phyloP scores from a whole-genome alignment of 2,113 vertebrate species.

The Clarias macrocephalus region DNA sequence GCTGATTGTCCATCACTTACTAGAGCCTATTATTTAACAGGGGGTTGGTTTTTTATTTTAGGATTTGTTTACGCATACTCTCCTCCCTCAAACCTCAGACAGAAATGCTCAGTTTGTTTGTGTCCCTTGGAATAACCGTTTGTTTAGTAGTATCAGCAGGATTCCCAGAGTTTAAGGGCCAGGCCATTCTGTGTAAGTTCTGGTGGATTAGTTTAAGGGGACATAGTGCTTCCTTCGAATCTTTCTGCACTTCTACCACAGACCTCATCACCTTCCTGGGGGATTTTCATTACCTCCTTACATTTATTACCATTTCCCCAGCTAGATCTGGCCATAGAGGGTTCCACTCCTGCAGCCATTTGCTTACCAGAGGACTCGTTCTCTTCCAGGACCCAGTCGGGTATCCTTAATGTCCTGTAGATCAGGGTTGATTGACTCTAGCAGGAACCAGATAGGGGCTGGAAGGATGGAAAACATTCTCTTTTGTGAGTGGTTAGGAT shows the following conservation, averaged over 20 bases:
- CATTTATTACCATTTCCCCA: not conserved
- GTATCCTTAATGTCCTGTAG: constrained; percentile 35
- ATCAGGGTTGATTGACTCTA: constrained; percentile 37
- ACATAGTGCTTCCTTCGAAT: constrained; percentile 33
- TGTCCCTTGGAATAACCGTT: not conserved
- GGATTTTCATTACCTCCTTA: constrained; percentile 40
- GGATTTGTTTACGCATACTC: not conserved
- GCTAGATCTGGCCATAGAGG: constrained; percentile 33
- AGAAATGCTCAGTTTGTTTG: not conserved
- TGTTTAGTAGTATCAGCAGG: constrained; percentile 19
- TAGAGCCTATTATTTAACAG: not conserved
- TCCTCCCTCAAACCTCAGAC: not conserved
- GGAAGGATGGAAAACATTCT: constrained; percentile 6
- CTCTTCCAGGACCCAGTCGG: constrained; percentile 41
- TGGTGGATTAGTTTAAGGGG: constrained; percentile 48
- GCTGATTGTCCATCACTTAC: not conserved
- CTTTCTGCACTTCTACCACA: constrained; percentile 12
- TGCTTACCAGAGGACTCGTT: constrained; percentile 36
- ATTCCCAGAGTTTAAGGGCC: not conserved
- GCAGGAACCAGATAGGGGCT: constrained; percentile 24
- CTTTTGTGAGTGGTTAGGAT: not conserved
- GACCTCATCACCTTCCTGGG: constrained; percentile 22
- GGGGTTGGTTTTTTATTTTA: not conserved
- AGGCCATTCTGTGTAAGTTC: constrained; percentile 15
- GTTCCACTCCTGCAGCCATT: constrained; percentile 44